phyloP scores from a whole-genome alignment of 2,797 vertebrate genomes.

The Gambusia yucatana region DNA sequence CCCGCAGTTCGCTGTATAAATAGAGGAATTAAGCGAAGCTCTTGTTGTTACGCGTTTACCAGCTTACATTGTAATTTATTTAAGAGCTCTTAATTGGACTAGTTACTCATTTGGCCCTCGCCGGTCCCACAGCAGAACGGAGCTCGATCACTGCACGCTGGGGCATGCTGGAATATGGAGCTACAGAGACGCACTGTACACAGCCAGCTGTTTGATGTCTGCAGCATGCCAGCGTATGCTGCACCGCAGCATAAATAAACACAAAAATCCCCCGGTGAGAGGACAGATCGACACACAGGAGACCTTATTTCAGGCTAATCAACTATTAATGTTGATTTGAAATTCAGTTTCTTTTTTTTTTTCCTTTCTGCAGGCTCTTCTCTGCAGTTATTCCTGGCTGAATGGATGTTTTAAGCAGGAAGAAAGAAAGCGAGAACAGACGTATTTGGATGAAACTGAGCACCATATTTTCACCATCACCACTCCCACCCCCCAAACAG shows the following conservation, averaged over 20 bases:
- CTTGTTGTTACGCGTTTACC: constrained; percentile 70
- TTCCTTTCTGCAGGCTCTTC: constrained; percentile 20
- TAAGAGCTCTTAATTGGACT: constrained; percentile 80
- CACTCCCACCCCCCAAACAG: constrained; percentile 35
- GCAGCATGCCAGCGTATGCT: constrained; percentile 58
- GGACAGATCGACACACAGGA: constrained; percentile 68
- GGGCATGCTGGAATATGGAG: constrained; percentile 68
- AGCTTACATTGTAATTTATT: constrained; percentile 78
- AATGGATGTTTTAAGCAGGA: constrained; percentile 12
- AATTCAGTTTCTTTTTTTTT: constrained; percentile 64
- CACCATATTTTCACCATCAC: constrained; percentile 33
- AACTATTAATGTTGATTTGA: constrained; percentile 79
- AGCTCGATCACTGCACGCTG: constrained; percentile 68
- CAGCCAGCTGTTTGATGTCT: constrained; percentile 79
- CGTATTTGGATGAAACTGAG: constrained; percentile 49
- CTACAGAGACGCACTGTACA: constrained; percentile 63
- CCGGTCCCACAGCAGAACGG: constrained; percentile 68
- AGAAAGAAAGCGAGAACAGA: constrained; percentile 28
- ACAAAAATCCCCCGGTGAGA: constrained; percentile 66
- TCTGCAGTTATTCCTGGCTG: constrained; percentile 39
- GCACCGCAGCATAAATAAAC: constrained; percentile 73
- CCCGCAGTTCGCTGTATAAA: constrained; percentile 62
- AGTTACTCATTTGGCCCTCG: constrained; percentile 77
- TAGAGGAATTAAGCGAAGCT: constrained; percentile 60
- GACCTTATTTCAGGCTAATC: constrained; percentile 74